A percentile compares a stretch with the other conserved stretches of the same genome.
Evolutionary conservation across 2,797 vertebrate genomes (phyloP).

Genomic region (Acrossocheilus fasciatus): DNA sequence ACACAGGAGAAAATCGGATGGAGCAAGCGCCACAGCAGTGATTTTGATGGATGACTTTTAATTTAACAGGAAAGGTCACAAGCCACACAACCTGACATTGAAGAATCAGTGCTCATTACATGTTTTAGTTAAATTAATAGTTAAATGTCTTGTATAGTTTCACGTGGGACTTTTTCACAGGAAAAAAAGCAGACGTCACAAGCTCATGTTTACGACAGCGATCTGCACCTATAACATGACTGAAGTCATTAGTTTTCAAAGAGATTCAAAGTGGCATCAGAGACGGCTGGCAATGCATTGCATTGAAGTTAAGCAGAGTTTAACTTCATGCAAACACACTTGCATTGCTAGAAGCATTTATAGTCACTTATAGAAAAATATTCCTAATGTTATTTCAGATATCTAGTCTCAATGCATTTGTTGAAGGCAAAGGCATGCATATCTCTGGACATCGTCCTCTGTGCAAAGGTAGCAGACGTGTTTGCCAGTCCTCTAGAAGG

Average conservation of each 20-base stretch:
- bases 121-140: not conserved
- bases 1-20: not conserved
- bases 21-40: not conserved
- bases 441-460: conserved; percentile 3
- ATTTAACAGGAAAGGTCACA: conserved; percentile 44
- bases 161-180: not conserved
- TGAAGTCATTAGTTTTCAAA: not conserved
- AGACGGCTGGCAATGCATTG: not conserved
- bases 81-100: conserved; percentile 30
- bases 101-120: conserved; percentile 36
- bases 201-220: not conserved
- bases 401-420: not conserved
- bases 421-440: too few species aligned
- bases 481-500: not conserved
- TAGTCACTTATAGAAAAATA: not conserved
- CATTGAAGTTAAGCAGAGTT: not conserved
- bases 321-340: conserved; percentile 1
- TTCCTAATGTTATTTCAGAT: not conserved
- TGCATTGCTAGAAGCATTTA: not conserved
- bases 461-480: not conserved
- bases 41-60: conserved; percentile 48
- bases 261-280: not conserved
- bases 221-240: not conserved
- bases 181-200: not conserved
- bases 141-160: conserved; percentile 15